phyloP scores from a whole-genome alignment of 1,140 invertebrate genomes.

The Nomia melanderi region DNA sequence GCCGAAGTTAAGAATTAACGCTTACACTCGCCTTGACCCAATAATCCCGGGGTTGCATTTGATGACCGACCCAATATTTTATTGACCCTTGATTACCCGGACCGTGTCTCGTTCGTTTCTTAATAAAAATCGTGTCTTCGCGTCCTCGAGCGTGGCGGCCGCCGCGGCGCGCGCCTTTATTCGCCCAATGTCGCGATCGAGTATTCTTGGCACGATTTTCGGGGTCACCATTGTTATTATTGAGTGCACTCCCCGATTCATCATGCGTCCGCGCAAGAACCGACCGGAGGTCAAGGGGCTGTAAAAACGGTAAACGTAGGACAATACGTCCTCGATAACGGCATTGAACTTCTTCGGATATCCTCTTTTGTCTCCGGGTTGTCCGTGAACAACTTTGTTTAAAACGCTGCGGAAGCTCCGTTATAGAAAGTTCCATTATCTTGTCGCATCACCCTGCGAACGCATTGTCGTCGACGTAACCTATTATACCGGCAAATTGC shows the following conservation, averaged over 20 bases:
- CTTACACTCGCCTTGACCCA: no score
- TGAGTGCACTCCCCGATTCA: slow-evolving; percentile 44
- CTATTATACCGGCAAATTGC: no score
- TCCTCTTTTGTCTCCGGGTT: neutral
- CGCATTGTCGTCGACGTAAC: no score
- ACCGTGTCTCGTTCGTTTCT: neutral
- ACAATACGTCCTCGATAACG: slow-evolving; percentile 29
- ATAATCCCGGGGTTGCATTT: no score
- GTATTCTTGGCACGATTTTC: slow-evolving; percentile 57
- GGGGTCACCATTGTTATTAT: slow-evolving; percentile 52
- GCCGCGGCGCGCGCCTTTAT: slow-evolving; percentile 10
- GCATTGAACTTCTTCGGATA: slow-evolving; percentile 42
- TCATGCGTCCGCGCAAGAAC: neutral
- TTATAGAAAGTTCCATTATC: no score
- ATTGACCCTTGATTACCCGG: neutral
- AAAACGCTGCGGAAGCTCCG: no score
- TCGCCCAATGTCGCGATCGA: slow-evolving; percentile 25
- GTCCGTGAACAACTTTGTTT: neutral
- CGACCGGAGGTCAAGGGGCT: slow-evolving; percentile 25
- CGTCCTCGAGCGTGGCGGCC: neutral
- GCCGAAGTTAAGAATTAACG: no score
- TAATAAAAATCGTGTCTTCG: neutral
- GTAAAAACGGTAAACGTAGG: slow-evolving; percentile 22
- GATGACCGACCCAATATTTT: no score
- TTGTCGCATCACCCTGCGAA: no score